phyloP scores from a whole-genome alignment of 2,113 vertebrate genomes.

The Danio rerio region GRCz12tu NC_133196.1:13173001-13173500 shows the following conservation, averaged over 20 bases:
- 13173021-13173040: neutral
- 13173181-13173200: conserved; percentile 48
- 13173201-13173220: conserved; percentile 64
- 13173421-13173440: conserved; percentile 18
- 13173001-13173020: neutral
- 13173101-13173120: conserved; percentile 60
- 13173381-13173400: neutral
- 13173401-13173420: conserved; percentile 10
- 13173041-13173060: neutral
- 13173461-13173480: conserved; percentile 28
- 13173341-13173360: conserved; percentile 4
- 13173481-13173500: neutral
- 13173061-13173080: conserved; percentile 26
- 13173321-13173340: conserved; percentile 32
- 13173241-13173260: conserved; percentile 59
- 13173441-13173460: neutral
- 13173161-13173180: conserved; percentile 52
- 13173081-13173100: conserved; percentile 24
- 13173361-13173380: neutral
- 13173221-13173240: conserved; percentile 61
- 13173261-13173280: conserved; percentile 57
- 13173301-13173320: conserved; percentile 54
- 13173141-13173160: conserved; percentile 35
- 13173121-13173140: conserved; percentile 54
- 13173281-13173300: conserved; percentile 37